Evolutionary conservation across 2,797 vertebrate species (phyloP).

Genomic region (Chaetodon trifasciatus): DNA sequence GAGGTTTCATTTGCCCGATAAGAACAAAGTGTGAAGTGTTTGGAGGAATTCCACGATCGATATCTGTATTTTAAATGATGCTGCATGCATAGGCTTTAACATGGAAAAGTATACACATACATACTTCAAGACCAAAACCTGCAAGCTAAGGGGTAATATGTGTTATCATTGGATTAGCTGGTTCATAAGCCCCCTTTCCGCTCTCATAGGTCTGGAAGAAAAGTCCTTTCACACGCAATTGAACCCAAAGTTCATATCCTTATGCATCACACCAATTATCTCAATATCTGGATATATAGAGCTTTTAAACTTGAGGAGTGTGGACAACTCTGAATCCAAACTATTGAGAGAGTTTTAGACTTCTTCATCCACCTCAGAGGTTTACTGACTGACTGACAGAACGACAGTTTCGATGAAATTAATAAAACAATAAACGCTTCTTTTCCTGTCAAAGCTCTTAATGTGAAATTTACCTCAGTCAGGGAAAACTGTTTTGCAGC

Average conservation of each 20-base stretch:
- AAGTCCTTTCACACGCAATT: constrained; percentile 75
- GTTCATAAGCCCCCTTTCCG: constrained; percentile 71
- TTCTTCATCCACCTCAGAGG: not conserved
- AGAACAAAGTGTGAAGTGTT: not conserved
- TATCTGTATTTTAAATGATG: constrained; percentile 31
- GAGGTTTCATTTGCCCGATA: constrained; percentile 25
- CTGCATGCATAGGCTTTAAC: constrained; percentile 13
- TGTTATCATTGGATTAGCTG: constrained; percentile 80
- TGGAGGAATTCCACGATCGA: not conserved
- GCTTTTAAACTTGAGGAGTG: constrained; percentile 40
- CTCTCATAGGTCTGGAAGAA: constrained; percentile 72
- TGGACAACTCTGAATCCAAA: constrained; percentile 25
- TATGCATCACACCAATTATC: constrained; percentile 50
- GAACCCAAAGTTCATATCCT: constrained; percentile 73
- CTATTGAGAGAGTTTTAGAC: not conserved
- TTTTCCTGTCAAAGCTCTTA: not conserved
- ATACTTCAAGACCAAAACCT: constrained; percentile 58
- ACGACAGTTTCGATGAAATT: not conserved
- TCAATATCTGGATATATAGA: constrained; percentile 57
- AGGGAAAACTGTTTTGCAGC: not conserved
- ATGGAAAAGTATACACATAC: constrained; percentile 33
- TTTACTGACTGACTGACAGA: not conserved
- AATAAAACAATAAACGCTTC: not conserved
- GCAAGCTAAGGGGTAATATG: constrained; percentile 66
- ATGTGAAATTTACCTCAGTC: not conserved